Conservation (phyloP, 1,140 invertebrate species). For the Adoxophyes honmai region DNA sequence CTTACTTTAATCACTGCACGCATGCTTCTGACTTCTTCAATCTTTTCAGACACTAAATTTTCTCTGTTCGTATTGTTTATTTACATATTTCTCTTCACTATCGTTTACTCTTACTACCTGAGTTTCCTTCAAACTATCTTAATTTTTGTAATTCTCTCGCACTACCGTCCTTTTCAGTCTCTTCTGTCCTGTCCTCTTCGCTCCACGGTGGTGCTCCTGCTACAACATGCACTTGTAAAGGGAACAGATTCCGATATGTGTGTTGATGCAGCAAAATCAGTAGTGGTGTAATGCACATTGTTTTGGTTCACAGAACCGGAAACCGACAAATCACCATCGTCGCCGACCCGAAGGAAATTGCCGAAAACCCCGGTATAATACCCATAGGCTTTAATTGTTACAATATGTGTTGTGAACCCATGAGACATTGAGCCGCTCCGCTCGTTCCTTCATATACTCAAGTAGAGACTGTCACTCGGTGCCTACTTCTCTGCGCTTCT, state of each 20-base stretch:
- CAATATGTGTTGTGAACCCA: conserved; percentile 72
- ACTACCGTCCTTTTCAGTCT: conserved; percentile 7
- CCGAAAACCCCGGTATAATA: conserved; percentile 96
- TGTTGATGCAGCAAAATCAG: conserved; percentile 2
- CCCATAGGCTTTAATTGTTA: conserved; percentile 69
- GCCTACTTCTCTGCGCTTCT: conserved; percentile 63
- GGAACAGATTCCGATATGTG: not conserved
- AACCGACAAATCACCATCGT: conserved; percentile 88
- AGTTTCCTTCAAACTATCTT: not conserved
- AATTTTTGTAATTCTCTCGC: not conserved
- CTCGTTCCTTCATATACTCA: conserved; percentile 57
- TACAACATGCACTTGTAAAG: not conserved
- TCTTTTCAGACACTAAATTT: not conserved
- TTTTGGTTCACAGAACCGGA: conserved; percentile 83
- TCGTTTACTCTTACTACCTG: not conserved
- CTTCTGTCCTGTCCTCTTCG: not conserved
- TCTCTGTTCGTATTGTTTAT: not conserved
- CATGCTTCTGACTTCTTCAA: not conserved
- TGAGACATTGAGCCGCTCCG: conserved; percentile 47
- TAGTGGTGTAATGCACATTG: conserved; percentile 32
- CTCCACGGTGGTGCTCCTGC: conserved; percentile 15
- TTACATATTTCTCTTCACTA: not conserved
- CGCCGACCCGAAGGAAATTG: conserved; percentile 93
- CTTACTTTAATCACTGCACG: not conserved
- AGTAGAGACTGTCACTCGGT: conserved; percentile 71